A percentile compares a stretch with the other conserved stretches of the same genome.
These are phyloP conservation scores for Pomacea canaliculata DNA, from an alignment of 2,888 invertebrate species.

Conservation along the genomic window DNA sequence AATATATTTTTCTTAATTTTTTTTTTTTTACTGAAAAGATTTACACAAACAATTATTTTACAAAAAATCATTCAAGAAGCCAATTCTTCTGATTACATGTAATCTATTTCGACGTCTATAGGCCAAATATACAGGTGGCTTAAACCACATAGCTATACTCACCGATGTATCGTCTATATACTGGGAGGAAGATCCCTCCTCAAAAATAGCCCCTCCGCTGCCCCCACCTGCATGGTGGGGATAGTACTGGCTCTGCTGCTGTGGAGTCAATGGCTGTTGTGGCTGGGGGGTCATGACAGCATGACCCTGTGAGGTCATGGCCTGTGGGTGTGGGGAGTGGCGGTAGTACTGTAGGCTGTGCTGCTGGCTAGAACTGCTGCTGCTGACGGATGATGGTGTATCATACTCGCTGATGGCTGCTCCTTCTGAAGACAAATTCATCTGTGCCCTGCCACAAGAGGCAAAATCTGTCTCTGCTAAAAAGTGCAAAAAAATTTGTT, in stretches of 20 bases:
- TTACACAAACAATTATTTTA: no score
- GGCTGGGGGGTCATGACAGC: conserved; percentile 38
- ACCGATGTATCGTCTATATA: conserved; percentile 59
- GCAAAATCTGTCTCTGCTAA: not conserved
- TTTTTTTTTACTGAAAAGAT: no score
- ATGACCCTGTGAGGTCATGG: conserved; percentile 34
- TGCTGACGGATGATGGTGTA: conserved; percentile 43
- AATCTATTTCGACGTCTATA: no score
- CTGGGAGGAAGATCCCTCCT: conserved; percentile 54
- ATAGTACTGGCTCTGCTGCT: conserved; percentile 38
- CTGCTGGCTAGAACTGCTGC: conserved; percentile 30
- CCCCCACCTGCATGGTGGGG: conserved; percentile 13
- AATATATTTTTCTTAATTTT: no score
- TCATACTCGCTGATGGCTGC: conserved; percentile 57
- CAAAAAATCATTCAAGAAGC: no score
- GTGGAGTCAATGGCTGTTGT: conserved; percentile 38
- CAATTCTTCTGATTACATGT: no score
- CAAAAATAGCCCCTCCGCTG: conserved; percentile 36
- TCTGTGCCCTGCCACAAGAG: conserved; percentile 16
- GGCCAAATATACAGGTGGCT: no score
- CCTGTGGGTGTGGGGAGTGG: conserved; percentile 37
- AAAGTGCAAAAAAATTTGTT: no score
- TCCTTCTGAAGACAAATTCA: conserved; percentile 30
- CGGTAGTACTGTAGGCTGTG: conserved; percentile 33
- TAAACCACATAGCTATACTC: conserved; percentile 24